phyloP scores from a whole-genome alignment of 2,113 vertebrate genomes.

The Sorex fumeus region DNA sequence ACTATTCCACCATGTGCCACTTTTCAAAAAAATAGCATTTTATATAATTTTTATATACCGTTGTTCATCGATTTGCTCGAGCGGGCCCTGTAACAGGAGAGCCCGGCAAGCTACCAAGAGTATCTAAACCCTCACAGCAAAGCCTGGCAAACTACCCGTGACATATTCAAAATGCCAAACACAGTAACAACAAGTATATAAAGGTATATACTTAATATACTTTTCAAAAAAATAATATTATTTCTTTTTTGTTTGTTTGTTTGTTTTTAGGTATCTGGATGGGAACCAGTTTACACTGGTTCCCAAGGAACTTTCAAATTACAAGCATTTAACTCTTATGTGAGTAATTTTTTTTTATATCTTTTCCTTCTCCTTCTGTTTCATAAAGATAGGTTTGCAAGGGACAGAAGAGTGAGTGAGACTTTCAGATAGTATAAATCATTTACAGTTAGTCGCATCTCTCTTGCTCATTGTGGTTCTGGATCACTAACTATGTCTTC shows the following conservation, averaged over 20 bases:
- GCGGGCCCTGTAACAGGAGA: too few relatives aligned
- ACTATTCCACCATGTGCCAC: neutral
- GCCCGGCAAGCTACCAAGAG: too few relatives aligned
- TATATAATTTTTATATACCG: too few relatives aligned
- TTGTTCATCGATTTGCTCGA: too few relatives aligned
- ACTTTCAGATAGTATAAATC: slow-evolving; percentile 57
- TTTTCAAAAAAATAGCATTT: neutral
- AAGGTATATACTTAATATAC: too few relatives aligned
- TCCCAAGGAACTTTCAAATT: slow-evolving; percentile 97
- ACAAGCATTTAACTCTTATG: slow-evolving; percentile 98
- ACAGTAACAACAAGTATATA: too few relatives aligned
- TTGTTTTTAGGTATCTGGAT: slow-evolving; percentile 95
- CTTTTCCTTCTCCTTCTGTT: slow-evolving; percentile 20
- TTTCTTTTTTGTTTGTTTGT: too few relatives aligned
- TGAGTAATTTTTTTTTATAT: slow-evolving; percentile 88
- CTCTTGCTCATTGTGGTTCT: neutral
- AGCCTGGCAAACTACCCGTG: too few relatives aligned
- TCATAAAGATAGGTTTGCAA: slow-evolving; percentile 49
- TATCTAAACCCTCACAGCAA: too few relatives aligned
- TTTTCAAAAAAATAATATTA: neutral
- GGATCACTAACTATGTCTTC: slow-evolving; percentile 18
- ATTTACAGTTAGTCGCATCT: neutral
- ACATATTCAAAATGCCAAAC: too few relatives aligned
- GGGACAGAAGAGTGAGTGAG: neutral
- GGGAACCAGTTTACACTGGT: slow-evolving; percentile 98